phyloP scores from a whole-genome alignment of 2,113 vertebrate species.

The Scophthalmus maximus region DNA sequence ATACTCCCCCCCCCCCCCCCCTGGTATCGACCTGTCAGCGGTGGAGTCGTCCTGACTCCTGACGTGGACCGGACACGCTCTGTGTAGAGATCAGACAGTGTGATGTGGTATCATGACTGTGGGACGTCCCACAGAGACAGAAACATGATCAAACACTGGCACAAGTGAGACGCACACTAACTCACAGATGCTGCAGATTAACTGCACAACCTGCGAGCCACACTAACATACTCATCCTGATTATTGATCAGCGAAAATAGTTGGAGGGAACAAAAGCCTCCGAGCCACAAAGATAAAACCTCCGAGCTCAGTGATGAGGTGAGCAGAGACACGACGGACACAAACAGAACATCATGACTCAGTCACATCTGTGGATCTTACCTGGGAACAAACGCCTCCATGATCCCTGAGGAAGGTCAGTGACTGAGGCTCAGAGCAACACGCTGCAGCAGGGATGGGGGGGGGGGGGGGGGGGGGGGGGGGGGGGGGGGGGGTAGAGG shows the following conservation, averaged over 20 bases:
- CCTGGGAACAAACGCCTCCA: constrained; percentile 80
- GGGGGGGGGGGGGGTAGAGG: constrained; percentile 22
- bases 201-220: not conserved
- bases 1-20: constrained; percentile 35
- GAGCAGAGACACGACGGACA: too few species aligned
- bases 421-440: constrained; percentile 41
- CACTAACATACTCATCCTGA: constrained; percentile 7
- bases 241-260: constrained; percentile 29
- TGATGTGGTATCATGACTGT: not conserved
- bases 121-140: not conserved
- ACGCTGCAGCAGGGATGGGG: constrained; percentile 67
- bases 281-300: too few species aligned
- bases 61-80: too few species aligned
- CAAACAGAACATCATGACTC: too few species aligned
- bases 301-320: constrained; percentile 14
- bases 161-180: not conserved
- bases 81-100: constrained; percentile 2
- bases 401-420: constrained; percentile 71
- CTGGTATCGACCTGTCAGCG: constrained; percentile 67
- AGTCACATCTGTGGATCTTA: constrained; percentile 59
- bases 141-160: not conserved
- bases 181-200: not conserved
- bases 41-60: constrained; percentile 55
- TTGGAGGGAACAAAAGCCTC: constrained; percentile 37
- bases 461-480: constrained; percentile 49